phyloP scores from a whole-genome alignment of 2,113 vertebrate genomes.

The Pollimyrus isidori region DNA sequence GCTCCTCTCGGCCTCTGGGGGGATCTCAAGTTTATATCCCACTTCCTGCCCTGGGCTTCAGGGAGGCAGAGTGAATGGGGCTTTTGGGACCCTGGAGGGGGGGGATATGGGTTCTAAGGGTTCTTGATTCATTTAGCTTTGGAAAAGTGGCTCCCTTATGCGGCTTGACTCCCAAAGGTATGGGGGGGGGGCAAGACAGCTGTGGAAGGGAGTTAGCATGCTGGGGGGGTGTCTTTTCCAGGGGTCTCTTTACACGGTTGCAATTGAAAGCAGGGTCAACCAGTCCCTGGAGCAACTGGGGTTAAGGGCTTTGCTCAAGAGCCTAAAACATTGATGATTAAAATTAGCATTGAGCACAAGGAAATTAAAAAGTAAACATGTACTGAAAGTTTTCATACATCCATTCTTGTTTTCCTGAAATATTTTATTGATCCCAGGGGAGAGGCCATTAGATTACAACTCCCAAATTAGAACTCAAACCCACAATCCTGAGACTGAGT shows the following conservation, averaged over 20 bases:
- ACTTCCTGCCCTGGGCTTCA: background rate
- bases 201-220: background rate
- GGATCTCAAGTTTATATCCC: constrained; percentile 2
- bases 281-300: background rate
- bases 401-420: background rate
- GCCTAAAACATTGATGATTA: background rate
- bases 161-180: background rate
- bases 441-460: background rate
- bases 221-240: background rate
- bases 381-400: background rate
- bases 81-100: background rate
- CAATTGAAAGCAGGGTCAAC: background rate
- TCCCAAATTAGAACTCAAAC: background rate
- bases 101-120: background rate
- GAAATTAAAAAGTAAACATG: background rate
- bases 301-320: background rate
- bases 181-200: background rate
- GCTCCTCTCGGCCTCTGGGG: background rate
- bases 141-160: constrained; percentile 18
- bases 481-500: background rate
- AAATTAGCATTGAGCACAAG: background rate
- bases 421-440: background rate
- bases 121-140: constrained; percentile 21
- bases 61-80: background rate
- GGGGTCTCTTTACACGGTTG: background rate